Base-by-base conservation (phyloP, 2,888 invertebrate species). In the Athalia rosae region DNA sequence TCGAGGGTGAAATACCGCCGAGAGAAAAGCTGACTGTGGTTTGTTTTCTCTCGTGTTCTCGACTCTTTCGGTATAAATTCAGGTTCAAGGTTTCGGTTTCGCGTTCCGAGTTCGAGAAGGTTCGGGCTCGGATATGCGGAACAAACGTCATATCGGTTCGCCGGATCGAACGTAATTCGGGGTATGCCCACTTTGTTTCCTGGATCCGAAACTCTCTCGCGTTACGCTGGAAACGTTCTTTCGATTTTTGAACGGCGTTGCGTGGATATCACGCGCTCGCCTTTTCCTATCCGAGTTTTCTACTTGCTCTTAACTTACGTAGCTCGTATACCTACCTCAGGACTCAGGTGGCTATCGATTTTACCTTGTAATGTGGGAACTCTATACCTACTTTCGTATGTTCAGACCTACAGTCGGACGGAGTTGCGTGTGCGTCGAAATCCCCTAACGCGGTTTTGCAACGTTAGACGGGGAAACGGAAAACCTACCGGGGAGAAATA, bases 141-240 rank as follows among this genome's bases (percentile, higher is more conserved):
- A 43, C 62, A 8, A 62, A 43, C 11, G 62, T 64, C 5, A 64
- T n/a, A 64, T 45, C 47, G 64, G 13, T 13, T 28, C 13, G 8
- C 13, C 7, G 13, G 64, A 47, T 45, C 47, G 45, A 28, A 28
- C 64, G 11, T 13, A 64, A 62, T 45, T 62, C n/a, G 43, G 62
- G 45, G 62, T 4, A 62, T 41, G 62, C 28, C 62, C 47, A 64
- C 64, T 64, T 45, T 47, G 28, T 28, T 28, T 28, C 28, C 28
- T 28, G 28, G 28, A 28, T 28, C 28, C 28, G 28, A 28, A 28
- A 28, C 1, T 64, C 13, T 64, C 13, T n/a, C 6, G 64, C 45
- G 64, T 64, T 47, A 47, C 64, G 28, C 64, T 64, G 47, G 13
- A 64, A 64, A 64, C 13, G 45, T 64, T 13, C 64, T 47, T 47